Evolutionary conservation across 2,888 invertebrate genomes (phyloP), one percentile per base, ranked within the genome.

Genomic region (Toxonevra muliebris): DNA sequence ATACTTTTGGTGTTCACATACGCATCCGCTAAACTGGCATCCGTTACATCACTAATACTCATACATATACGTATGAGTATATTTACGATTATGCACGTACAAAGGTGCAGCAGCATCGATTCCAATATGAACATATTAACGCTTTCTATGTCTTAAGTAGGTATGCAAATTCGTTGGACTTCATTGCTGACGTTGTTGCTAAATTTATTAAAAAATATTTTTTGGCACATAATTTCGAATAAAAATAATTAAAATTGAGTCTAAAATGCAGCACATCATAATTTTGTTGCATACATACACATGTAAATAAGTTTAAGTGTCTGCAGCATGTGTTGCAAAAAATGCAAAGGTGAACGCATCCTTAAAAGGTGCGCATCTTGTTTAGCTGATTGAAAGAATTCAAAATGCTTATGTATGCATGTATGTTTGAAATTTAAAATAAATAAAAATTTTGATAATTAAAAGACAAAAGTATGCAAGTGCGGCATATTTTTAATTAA

Each of bases 281-380:
- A 48, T 7, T 48, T 48, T 48, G 50, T 48, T 48, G 13, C 15
- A 13, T 48, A n/a, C 13, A 48, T 48, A 7, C 15, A n/a, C 50
- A 8, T 15, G 4, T 15, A 15, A n/a, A 48, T 15, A 15, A 20
- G 30, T 48, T n/a, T 17, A 5, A 48, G 15, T 15, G 48, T 7
- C 48, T 48, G 48, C 48, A 10, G 48, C 48, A 48, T n/a, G n/a
- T 48, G 48, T 48, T 15, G 48, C n/a, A n/a, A 15, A 15, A n/a
- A n/a, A 10, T 48, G 12, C 17, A 20, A 54, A 54, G 54, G 54
- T 9, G 19, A 54, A 54, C 66, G 63, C 64, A 71, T 71, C 71
- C 71, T 71, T 71, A 70, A 71, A 71, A 71, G 71, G 71, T 70
- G 71, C 66, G 71, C 59, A 62, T 42, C 63, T 70, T 66, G 63